phyloP scores from a whole-genome alignment of 2,888 invertebrate species.

The Mimas tiliae region DNA sequence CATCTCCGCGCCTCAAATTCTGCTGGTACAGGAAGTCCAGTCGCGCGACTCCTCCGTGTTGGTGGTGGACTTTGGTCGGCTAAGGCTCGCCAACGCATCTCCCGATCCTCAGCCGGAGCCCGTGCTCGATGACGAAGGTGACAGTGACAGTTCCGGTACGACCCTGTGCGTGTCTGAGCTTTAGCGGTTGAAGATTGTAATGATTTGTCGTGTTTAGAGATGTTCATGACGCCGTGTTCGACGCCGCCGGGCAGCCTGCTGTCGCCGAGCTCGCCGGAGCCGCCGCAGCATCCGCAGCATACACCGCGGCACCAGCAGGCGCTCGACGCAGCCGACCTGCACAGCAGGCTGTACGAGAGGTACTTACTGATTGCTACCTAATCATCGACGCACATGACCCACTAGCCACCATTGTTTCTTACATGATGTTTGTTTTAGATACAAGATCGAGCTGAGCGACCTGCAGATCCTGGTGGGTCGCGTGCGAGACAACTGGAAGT shows the following conservation, averaged over 20 bases:
- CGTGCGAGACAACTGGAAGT: constrained; percentile 95
- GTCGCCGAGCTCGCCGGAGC: constrained; percentile 77
- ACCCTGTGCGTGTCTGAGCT: too few relatives aligned
- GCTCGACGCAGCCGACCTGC: constrained; percentile 60
- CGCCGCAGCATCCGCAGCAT: constrained; percentile 46
- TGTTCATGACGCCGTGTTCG: constrained; percentile 93
- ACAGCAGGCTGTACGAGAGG: constrained; percentile 69
- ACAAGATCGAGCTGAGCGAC: constrained; percentile 91
- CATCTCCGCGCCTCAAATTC: constrained; percentile 96
- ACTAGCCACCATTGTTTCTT: not conserved
- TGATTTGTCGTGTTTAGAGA: constrained; percentile 68
- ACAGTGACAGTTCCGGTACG: too few relatives aligned
- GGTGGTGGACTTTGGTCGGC: constrained; percentile 95
- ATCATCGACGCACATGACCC: not conserved
- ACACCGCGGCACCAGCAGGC: constrained; percentile 30
- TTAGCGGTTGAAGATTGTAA: not conserved
- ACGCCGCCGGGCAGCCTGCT: constrained; percentile 93
- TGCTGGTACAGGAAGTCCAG: constrained; percentile 92
- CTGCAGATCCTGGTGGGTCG: constrained; percentile 95
- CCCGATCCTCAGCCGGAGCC: constrained; percentile 37
- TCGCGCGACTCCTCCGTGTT: constrained; percentile 91
- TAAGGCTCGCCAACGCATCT: constrained; percentile 83
- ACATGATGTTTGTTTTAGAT: constrained; percentile 71
- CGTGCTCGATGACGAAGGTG: constrained; percentile 58
- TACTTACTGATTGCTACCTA: constrained; percentile 30